phyloP scores from a whole-genome alignment of 1,140 invertebrate species.

The Cherax quadricarinatus region DNA sequence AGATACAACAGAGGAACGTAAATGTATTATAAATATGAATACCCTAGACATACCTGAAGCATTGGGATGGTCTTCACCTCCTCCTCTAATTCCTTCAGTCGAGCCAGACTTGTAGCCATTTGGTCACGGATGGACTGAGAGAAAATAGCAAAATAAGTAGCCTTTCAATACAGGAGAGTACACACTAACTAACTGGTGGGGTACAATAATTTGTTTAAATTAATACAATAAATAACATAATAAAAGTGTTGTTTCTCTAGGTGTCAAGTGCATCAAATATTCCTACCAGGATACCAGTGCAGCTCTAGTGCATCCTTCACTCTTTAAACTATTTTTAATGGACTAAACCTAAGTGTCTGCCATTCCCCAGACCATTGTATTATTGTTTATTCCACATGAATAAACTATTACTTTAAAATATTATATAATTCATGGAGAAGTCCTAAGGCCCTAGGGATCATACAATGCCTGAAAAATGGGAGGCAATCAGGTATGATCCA shows the following conservation, averaged over 20 bases:
- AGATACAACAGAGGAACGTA: too few species aligned
- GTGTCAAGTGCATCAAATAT: neutral
- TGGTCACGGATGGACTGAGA: conserved; percentile 83
- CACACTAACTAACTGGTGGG: neutral
- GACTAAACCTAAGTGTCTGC: too few species aligned
- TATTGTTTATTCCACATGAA: too few species aligned
- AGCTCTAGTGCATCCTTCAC: neutral
- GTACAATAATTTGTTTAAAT: neutral
- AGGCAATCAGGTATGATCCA: too few species aligned
- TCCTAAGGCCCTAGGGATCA: too few species aligned
- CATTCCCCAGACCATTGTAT: too few species aligned
- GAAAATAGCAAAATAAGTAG: conserved; percentile 9
- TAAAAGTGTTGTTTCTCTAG: neutral
- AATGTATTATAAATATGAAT: too few species aligned
- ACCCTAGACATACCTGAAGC: conserved; percentile 81
- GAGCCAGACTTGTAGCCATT: conserved; percentile 86
- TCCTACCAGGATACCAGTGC: neutral
- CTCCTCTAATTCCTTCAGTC: conserved; percentile 88
- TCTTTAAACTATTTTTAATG: too few species aligned
- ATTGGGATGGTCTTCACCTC: conserved; percentile 90
- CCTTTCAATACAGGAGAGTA: neutral
- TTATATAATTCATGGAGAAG: too few species aligned
- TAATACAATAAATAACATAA: neutral
- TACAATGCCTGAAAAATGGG: too few species aligned
- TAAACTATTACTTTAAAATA: too few species aligned